Conservation (phyloP, 2,797 vertebrate species). For the Nannoperca obscura region DNA sequence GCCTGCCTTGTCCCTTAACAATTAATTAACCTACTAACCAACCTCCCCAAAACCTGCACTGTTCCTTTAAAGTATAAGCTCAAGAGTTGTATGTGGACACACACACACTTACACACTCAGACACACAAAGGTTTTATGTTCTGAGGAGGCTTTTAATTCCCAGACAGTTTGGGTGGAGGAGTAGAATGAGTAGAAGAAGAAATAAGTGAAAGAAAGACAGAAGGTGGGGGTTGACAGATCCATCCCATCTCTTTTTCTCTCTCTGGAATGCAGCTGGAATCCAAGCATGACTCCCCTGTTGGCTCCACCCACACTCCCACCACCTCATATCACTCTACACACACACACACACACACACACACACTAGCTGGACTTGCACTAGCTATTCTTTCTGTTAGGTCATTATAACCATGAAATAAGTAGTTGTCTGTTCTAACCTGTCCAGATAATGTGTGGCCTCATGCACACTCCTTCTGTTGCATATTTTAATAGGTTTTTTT, state of each 20-base stretch:
- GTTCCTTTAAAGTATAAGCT: constrained; percentile 23
- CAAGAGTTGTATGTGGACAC: neutral
- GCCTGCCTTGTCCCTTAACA: neutral
- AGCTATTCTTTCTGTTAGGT: constrained; percentile 40
- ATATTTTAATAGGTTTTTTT: neutral
- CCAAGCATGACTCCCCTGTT: constrained; percentile 68
- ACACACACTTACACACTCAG: neutral
- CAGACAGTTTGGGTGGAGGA: constrained; percentile 53
- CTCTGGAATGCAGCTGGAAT: constrained; percentile 80
- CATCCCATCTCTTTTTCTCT: constrained; percentile 67
- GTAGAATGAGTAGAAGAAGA: constrained; percentile 38
- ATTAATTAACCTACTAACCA: neutral
- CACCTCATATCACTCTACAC: constrained; percentile 51
- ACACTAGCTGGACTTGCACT: neutral
- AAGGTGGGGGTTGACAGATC: constrained; percentile 69
- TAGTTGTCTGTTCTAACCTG: constrained; percentile 53
- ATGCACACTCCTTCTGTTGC: constrained; percentile 13
- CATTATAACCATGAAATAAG: constrained; percentile 56
- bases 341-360: constrained; percentile 21
- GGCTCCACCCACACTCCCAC: constrained; percentile 72
- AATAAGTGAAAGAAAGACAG: constrained; percentile 42
- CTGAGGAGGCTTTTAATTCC: constrained; percentile 40
- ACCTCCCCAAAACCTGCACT: neutral
- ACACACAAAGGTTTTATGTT: constrained; percentile 21
- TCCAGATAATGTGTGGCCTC: constrained; percentile 24